phyloP scores from a whole-genome alignment of 2,113 vertebrate genomes.

The Orientallactaga bullata region DNA sequence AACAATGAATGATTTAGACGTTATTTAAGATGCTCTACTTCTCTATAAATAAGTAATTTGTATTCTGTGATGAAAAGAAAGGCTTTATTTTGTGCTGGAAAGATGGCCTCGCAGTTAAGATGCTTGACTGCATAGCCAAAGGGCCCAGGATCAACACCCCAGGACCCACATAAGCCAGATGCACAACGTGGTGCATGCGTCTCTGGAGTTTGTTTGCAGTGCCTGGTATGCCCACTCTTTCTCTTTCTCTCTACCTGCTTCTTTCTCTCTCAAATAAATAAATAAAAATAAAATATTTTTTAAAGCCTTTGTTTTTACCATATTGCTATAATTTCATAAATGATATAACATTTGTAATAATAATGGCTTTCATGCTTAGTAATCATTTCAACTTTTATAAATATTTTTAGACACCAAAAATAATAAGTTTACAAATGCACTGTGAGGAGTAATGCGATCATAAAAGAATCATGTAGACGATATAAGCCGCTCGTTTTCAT shows the following conservation, averaged over 20 bases:
- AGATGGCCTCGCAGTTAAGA: no score
- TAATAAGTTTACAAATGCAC: neutral
- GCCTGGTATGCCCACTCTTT: no score
- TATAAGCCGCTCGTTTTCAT: neutral
- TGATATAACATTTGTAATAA: constrained; percentile 19
- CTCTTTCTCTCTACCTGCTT: no score
- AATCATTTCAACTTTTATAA: constrained; percentile 33
- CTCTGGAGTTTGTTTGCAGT: no score
- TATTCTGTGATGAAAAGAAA: no score
- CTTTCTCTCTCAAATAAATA: no score
- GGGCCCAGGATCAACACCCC: no score
- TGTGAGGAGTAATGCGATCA: neutral
- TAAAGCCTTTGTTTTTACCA: neutral
- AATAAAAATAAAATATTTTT: neutral
- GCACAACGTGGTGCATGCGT: no score
- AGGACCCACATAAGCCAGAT: no score
- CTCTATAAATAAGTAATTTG: neutral
- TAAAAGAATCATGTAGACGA: neutral
- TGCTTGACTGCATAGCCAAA: no score
- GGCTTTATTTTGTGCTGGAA: no score
- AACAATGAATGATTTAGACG: neutral
- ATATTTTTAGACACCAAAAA: neutral
- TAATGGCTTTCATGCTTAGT: neutral
- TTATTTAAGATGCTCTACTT: neutral
- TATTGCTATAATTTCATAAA: neutral